These are phyloP conservation scores for Pelusios castaneus DNA, from an alignment of 2,113 vertebrate species.

Conservation along the genomic window DNA sequence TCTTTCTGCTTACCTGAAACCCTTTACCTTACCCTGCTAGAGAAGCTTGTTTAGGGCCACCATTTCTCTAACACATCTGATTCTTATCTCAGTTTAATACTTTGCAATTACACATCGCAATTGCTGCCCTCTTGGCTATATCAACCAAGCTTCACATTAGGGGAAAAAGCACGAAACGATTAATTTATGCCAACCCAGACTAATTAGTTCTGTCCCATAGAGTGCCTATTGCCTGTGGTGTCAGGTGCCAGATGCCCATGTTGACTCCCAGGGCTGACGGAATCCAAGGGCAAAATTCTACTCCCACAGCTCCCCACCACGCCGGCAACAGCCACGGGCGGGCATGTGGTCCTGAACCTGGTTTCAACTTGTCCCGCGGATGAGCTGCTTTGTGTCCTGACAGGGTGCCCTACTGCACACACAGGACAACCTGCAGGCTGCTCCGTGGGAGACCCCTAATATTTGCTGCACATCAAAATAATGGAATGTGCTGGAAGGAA, in stretches of 20 bases:
- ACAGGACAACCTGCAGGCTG: neutral
- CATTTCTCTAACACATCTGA: neutral
- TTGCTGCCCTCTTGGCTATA: neutral
- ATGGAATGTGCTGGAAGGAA: rapidly evolving
- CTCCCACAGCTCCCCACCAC: neutral
- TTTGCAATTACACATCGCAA: slow-evolving; percentile 4
- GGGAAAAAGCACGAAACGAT: neutral
- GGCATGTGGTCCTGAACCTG: neutral
- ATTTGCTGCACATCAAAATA: neutral
- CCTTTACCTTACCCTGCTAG: neutral
- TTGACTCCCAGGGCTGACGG: rapidly evolving
- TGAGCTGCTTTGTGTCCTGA: neutral
- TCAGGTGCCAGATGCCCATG: slow-evolving; percentile 20
- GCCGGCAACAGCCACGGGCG: neutral
- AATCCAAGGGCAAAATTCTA: slow-evolving; percentile 14
- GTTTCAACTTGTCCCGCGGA: rapidly evolving
- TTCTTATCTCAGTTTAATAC: neutral
- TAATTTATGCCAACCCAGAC: neutral
- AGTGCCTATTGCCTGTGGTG: neutral
- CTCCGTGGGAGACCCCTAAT: rapidly evolving
- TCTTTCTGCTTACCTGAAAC: neutral
- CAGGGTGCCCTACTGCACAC: neutral
- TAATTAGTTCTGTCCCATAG: slow-evolving; percentile 22
- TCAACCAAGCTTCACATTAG: neutral
- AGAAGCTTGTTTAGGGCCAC: neutral